These are phyloP conservation scores for Triplophysa tibetana DNA, from an alignment of 2,113 vertebrate species.

Conservation along the genomic window DNA sequence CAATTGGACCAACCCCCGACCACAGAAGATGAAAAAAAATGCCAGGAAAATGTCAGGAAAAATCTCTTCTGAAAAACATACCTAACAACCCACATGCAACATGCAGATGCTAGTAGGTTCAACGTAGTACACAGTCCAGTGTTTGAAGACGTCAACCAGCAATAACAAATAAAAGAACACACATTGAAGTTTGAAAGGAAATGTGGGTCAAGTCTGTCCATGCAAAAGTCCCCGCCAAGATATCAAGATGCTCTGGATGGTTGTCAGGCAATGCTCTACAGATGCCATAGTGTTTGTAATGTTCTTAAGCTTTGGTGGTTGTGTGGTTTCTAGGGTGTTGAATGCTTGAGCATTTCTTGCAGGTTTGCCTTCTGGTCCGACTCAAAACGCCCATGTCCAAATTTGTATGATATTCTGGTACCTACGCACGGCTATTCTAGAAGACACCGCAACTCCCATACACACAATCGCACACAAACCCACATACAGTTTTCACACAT, in stretches of 20 bases:
- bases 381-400: too few species aligned
- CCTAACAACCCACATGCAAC: neutral
- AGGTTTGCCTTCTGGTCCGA: too few species aligned
- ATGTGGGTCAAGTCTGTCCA: too few species aligned
- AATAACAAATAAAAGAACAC: neutral
- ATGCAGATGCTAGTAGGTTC: neutral
- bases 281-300: neutral
- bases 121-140: slow-evolving; percentile 2
- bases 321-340: neutral
- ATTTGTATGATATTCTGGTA: too few species aligned
- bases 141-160: neutral
- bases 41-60: neutral
- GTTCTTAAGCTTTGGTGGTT: neutral
- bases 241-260: neutral
- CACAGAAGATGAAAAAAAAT: neutral
- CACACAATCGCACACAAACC: neutral
- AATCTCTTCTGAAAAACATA: neutral
- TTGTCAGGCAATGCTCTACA: neutral
- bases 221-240: neutral
- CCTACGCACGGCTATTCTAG: neutral
- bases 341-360: too few species aligned
- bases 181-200: too few species aligned
- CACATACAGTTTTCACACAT: neutral
- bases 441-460: neutral
- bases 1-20: slow-evolving; percentile 21